Evolutionary conservation across 1,140 invertebrate species (phyloP), one percentile per base, ranked within the genome.

Genomic region (Platyscapa corneri): DNA sequence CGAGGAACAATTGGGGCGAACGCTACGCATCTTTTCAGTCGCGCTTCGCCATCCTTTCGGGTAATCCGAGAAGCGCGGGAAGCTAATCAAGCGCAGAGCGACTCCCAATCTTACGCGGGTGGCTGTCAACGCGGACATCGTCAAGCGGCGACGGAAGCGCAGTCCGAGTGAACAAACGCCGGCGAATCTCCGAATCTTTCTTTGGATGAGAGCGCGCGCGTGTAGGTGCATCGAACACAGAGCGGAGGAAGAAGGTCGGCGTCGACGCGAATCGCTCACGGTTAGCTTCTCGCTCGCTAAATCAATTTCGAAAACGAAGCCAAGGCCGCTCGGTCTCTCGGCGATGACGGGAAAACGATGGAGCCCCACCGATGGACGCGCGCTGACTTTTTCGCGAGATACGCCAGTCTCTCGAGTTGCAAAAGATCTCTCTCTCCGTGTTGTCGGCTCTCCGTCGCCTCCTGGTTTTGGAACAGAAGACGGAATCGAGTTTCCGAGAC

Each of bases 261-360:
- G 53, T 67, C 60, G 70, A 23, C 53, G 53, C 32, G 80, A 64
- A 82, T 82, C 32, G 46, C 80, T 76, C 49, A 39, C 39, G 82
- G 74, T 65, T 70, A 53, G 42, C 30, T 49, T 76, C 42, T 77
- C n/a, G 53, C 64, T 78, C 60, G 82, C 75, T 64, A 84, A 84
- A 84, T 84, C 83, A 84, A 79, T 85, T 85, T 85, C 80, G 77
- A 85, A 85, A 85, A 64, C 42, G 83, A 7, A 85, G 76, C 67
- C 83, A 85, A 85, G 83, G 83, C 72, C 77, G 77, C 56, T 72
- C 67, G 30, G 76, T 32, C 64, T 70, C 37, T 64, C 53, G 75
- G 46, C 75, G 75, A 76, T 32, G 76, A 56, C 46, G 78, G 32
- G 27, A 46, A 65, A 67, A 80, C 39, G 49, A 80, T 67, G 78